Evolutionary conservation across 1,140 invertebrate species (phyloP).

Genomic region (Aphaenogaster ashmeadi): DNA sequence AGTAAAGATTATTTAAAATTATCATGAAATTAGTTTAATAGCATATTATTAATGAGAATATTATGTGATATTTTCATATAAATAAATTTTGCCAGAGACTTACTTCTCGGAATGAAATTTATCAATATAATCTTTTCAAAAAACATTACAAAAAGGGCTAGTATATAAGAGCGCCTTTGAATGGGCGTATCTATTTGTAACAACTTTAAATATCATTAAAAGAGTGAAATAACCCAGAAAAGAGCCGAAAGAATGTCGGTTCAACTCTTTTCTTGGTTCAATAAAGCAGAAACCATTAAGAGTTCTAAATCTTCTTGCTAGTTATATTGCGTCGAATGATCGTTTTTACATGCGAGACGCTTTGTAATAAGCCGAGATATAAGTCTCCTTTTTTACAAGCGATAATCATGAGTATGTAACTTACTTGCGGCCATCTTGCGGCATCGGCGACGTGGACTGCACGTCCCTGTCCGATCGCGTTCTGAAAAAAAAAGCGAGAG

Average conservation of each 20-base stretch:
- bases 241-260: not conserved
- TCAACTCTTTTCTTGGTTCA: not conserved
- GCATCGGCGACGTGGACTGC: not conserved
- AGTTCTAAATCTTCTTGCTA: not conserved
- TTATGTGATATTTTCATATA: not conserved
- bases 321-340: not conserved
- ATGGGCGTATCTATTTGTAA: not conserved
- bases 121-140: not conserved
- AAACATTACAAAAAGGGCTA: not conserved
- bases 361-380: not conserved
- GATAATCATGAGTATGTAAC: not conserved
- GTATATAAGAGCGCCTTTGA: not conserved
- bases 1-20: not conserved
- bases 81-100: not conserved
- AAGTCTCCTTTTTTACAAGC: not conserved
- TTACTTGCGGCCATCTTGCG: constrained; percentile 19
- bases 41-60: not conserved
- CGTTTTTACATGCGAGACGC: not conserved
- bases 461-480: constrained; percentile 3
- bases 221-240: not conserved
- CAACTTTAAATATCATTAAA: not conserved
- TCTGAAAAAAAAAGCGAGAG: constrained; percentile 20
- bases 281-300: not conserved
- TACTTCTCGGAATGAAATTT: not conserved
- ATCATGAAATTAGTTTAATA: not conserved